A percentile compares a stretch with the other conserved stretches of the same genome.
phyloP scores from a whole-genome alignment of 1,140 invertebrate genomes.

The Helicoverpa zea region DNA sequence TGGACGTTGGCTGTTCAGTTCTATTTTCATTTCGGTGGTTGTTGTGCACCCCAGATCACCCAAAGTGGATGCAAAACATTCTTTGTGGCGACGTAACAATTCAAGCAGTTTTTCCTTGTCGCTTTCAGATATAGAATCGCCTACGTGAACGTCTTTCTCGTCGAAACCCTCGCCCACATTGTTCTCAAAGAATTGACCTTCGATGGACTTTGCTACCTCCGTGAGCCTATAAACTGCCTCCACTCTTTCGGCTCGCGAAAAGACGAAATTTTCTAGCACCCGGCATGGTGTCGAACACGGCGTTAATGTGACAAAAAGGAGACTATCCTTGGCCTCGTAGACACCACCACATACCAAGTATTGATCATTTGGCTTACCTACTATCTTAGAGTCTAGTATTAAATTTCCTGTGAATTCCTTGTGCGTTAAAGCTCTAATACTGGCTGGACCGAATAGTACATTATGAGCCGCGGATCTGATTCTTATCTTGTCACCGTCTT shows the following conservation, averaged over 20 bases:
- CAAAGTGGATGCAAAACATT: too few relatives aligned
- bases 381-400: conserved; percentile 40
- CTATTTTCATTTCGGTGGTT: too few relatives aligned
- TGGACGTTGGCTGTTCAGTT: too few relatives aligned
- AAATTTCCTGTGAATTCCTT: conserved; percentile 27
- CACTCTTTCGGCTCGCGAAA: conserved; percentile 46
- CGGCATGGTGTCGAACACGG: conserved; percentile 41
- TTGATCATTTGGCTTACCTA: conserved; percentile 46
- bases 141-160: too few relatives aligned
- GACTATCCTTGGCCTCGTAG: conserved; percentile 41
- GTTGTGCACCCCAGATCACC: too few relatives aligned
- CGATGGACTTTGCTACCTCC: neutral
- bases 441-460: conserved; percentile 32
- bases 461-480: conserved; percentile 5
- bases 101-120: too few relatives aligned
- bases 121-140: too few relatives aligned
- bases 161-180: too few relatives aligned
- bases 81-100: too few relatives aligned
- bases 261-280: conserved; percentile 39
- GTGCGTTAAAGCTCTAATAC: conserved; percentile 33
- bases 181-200: too few relatives aligned
- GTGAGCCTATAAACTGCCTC: conserved; percentile 2
- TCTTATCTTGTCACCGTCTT: conserved; percentile 21
- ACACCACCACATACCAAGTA: conserved; percentile 44
- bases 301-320: conserved; percentile 11